Conservation (phyloP, 2,888 invertebrate species). For the Zele albiditarsus region DNA sequence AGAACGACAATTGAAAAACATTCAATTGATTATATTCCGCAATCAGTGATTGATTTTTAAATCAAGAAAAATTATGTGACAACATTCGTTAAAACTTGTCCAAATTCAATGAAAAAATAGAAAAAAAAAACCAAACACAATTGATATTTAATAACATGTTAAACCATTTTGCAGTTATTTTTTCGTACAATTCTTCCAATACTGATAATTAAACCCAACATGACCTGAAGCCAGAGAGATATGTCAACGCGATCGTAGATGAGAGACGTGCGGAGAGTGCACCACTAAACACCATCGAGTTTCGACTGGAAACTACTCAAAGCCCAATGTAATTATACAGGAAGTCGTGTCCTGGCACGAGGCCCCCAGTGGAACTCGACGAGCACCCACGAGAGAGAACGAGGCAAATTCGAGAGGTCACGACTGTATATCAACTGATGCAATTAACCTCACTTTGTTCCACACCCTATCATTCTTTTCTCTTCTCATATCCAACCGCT, state of each 20-base stretch:
- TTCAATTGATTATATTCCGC: too few relatives aligned
- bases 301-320: slow-evolving; percentile 22
- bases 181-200: not conserved
- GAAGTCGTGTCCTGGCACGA: slow-evolving; percentile 5
- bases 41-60: too few relatives aligned
- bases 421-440: slow-evolving; percentile 1
- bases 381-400: slow-evolving; percentile 21
- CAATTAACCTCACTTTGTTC: not conserved
- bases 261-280: not conserved
- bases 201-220: not conserved
- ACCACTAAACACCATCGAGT: not conserved
- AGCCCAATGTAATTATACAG: slow-evolving; percentile 19
- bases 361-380: slow-evolving; percentile 18
- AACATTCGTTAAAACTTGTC: too few relatives aligned
- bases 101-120: too few relatives aligned
- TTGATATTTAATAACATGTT: too few relatives aligned
- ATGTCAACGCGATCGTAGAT: not conserved
- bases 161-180: too few relatives aligned
- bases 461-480: not conserved
- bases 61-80: too few relatives aligned
- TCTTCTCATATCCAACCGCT: not conserved
- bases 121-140: too few relatives aligned
- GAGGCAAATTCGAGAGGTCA: slow-evolving; percentile 9
- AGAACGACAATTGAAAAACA: too few relatives aligned
- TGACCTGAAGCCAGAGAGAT: not conserved